These are phyloP conservation scores for Prinia subflava DNA, from an alignment of 2,113 vertebrate genomes.

Conservation along the genomic window DNA sequence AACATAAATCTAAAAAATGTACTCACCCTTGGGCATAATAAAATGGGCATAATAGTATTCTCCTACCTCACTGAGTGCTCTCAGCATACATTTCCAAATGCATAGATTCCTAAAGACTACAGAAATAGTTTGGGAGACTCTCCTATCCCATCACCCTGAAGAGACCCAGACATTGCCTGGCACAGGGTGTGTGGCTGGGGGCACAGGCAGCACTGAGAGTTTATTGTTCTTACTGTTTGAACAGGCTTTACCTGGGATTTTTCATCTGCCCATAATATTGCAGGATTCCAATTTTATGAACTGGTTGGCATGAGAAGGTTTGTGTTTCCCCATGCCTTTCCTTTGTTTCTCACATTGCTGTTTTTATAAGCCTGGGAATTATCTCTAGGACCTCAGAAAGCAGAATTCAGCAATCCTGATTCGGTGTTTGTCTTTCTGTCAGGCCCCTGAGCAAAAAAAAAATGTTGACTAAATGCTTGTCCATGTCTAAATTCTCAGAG, in stretches of 20 bases:
- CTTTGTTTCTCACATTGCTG: background rate
- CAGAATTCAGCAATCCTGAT: background rate
- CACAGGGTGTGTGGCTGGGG: fast-evolving
- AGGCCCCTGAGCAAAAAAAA: background rate
- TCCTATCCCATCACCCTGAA: background rate
- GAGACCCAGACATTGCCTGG: background rate
- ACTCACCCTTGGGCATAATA: slow-evolving; percentile 54
- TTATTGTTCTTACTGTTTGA: background rate
- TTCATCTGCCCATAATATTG: background rate
- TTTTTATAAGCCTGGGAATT: background rate
- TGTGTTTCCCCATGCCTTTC: background rate
- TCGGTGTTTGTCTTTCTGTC: background rate
- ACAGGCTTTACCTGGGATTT: background rate
- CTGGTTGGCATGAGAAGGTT: background rate
- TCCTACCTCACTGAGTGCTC: slow-evolving; percentile 16
- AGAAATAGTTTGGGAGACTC: background rate
- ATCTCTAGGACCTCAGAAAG: background rate
- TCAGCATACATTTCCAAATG: slow-evolving; percentile 36
- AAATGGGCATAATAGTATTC: slow-evolving; percentile 44
- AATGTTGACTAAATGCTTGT: background rate
- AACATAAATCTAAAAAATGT: slow-evolving; percentile 56
- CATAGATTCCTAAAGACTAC: background rate
- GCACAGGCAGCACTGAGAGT: fast-evolving
- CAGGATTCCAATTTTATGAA: background rate
- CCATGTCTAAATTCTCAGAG: background rate